Percentiles rank a stretch among this genome's conserved stretches.
Evolutionary conservation across 1,140 invertebrate species (phyloP).

Genomic region (Neoseiulus cucumeris): DNA sequence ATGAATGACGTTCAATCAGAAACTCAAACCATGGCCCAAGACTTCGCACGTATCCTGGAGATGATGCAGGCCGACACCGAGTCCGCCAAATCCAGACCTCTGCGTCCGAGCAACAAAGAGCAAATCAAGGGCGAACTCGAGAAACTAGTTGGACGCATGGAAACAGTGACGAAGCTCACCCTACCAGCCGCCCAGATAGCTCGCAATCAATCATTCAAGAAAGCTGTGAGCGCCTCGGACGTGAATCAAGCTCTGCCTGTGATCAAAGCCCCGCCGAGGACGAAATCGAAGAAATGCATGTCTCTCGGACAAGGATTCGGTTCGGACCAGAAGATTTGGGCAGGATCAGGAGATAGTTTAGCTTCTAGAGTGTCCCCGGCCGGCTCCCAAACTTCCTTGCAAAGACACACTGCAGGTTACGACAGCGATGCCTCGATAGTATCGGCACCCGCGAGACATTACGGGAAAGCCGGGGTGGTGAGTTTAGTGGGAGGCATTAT

Average conservation of each 20-base stretch:
- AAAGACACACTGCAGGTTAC: neutral
- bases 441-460: neutral
- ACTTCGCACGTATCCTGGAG: neutral
- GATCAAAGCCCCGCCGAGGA: neutral
- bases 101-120: neutral
- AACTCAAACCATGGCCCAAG: neutral
- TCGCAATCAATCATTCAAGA: slow-evolving; percentile 3
- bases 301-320: slow-evolving; percentile 7
- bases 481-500: neutral
- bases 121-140: neutral
- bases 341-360: neutral
- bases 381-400: neutral
- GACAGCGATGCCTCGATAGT: slow-evolving; percentile 4
- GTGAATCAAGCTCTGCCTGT: neutral
- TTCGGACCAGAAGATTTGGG: slow-evolving; percentile 6
- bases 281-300: neutral
- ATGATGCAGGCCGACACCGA: slow-evolving; percentile 4
- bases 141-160: slow-evolving; percentile 3
- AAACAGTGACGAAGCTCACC: neutral
- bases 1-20: slow-evolving; percentile 7
- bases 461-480: neutral
- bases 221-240: neutral
- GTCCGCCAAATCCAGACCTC: neutral
- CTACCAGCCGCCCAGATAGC: neutral
- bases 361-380: neutral